Percentiles rank a stretch among this genome's conserved stretches.
Evolutionary conservation across 2,888 invertebrate genomes (phyloP).

Genomic region (Zaprionus obscuricornis): DNA sequence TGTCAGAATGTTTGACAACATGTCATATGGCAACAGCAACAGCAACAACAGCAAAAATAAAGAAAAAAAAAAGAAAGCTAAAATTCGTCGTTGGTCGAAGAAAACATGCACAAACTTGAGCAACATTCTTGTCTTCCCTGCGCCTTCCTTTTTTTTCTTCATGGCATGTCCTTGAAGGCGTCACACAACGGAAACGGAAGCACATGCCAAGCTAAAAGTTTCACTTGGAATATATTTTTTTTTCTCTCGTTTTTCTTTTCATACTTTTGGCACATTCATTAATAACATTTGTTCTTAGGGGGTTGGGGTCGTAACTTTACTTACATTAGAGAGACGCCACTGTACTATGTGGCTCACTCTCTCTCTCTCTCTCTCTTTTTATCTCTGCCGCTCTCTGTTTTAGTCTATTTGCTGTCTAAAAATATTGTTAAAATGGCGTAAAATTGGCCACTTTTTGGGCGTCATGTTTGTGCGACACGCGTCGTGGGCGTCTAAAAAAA

Average conservation of each 20-base stretch:
- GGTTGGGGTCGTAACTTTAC: constrained; percentile 31
- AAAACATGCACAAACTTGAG: too few relatives aligned
- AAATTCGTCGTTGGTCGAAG: constrained; percentile 1
- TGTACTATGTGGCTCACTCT: too few relatives aligned
- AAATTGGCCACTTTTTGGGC: constrained; percentile 68
- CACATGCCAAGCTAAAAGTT: constrained; percentile 61
- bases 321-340: too few relatives aligned
- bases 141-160: constrained; percentile 11
- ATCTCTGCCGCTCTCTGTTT: neutral
- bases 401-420: constrained; percentile 26
- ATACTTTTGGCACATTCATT: constrained; percentile 62
- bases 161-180: constrained; percentile 50
- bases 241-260: neutral
- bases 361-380: neutral
- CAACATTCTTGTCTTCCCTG: too few relatives aligned
- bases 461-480: constrained; percentile 50
- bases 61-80: neutral
- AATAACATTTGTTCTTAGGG: constrained; percentile 61
- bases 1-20: constrained; percentile 76
- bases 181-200: constrained; percentile 48
- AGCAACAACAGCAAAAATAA: constrained; percentile 17
- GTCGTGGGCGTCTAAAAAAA: constrained; percentile 27
- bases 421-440: constrained; percentile 79
- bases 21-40: constrained; percentile 68
- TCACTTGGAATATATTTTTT: constrained; percentile 1